These are phyloP conservation scores for Nymphalis io DNA, from an alignment of 1,140 invertebrate genomes.

Conservation along the genomic window DNA sequence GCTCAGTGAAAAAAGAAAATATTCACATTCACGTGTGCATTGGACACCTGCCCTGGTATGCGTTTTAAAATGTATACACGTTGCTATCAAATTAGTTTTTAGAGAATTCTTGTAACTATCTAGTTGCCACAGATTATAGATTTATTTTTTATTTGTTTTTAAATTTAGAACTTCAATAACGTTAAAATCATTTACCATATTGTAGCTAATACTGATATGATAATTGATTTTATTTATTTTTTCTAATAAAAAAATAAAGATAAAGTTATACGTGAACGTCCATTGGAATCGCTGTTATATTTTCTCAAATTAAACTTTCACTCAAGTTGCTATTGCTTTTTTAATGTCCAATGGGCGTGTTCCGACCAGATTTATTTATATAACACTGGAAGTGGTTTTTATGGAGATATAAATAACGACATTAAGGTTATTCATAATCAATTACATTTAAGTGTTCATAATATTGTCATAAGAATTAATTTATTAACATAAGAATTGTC, in stretches of 20 bases:
- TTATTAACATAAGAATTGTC: too few species aligned
- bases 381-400: neutral
- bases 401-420: conserved; percentile 22
- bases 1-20: conserved; percentile 2
- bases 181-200: too few species aligned
- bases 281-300: neutral
- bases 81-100: conserved; percentile 1
- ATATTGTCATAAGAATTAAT: too few species aligned
- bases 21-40: conserved; percentile 5
- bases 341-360: conserved; percentile 11
- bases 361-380: conserved; percentile 23
- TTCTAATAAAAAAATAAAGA: too few species aligned
- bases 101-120: neutral
- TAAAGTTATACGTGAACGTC: conserved; percentile 5
- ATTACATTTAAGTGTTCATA: too few species aligned
- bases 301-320: conserved; percentile 24
- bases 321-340: conserved; percentile 1
- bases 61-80: conserved; percentile 4
- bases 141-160: neutral
- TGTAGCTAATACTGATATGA: too few species aligned
- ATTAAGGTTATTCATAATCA: neutral
- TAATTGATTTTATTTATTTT: too few species aligned
- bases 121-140: neutral
- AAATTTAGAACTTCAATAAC: too few species aligned
- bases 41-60: conserved; percentile 14